Conservation (phyloP, 2,888 invertebrate genomes). For the Junonia oenone region DNA sequence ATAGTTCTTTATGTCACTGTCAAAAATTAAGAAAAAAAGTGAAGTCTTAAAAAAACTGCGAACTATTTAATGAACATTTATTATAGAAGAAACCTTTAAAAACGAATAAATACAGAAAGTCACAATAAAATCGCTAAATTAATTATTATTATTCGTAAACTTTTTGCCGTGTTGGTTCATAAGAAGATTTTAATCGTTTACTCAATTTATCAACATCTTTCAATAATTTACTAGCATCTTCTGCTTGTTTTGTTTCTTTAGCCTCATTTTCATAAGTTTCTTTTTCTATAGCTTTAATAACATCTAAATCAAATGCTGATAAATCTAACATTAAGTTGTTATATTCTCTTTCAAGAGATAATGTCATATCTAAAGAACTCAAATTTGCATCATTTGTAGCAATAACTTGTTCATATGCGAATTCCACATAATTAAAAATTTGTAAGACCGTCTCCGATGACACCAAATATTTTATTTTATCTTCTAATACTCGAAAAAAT, state of each 20-base stretch:
- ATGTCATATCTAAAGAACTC: conserved; percentile 80
- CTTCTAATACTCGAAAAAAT: conserved; percentile 57
- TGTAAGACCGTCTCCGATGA: conserved; percentile 80
- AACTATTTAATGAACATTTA: neutral
- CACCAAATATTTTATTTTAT: conserved; percentile 73
- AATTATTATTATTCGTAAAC: conserved; percentile 8
- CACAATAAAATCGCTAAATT: neutral
- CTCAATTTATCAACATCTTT: conserved; percentile 64
- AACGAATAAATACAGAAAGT: neutral
- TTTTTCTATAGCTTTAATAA: conserved; percentile 60
- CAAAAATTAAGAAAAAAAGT: conserved; percentile 6
- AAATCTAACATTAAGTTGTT: conserved; percentile 61
- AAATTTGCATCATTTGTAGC: conserved; percentile 81
- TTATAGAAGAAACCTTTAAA: neutral
- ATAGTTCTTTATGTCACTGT: conserved; percentile 11
- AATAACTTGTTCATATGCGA: conserved; percentile 82
- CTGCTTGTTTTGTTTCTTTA: conserved; percentile 54
- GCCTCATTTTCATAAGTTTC: conserved; percentile 55
- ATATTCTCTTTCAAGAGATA: conserved; percentile 76
- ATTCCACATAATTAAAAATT: conserved; percentile 82
- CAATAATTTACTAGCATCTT: conserved; percentile 54
- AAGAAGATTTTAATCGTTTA: conserved; percentile 58
- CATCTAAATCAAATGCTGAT: conserved; percentile 55
- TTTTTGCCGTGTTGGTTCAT: conserved; percentile 50
- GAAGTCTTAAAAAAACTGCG: neutral